A percentile compares a stretch with the other conserved stretches of the same genome.
These are phyloP conservation scores for Thunnus albacares DNA, from an alignment of 2,797 vertebrate genomes.

Conservation along the genomic window DNA sequence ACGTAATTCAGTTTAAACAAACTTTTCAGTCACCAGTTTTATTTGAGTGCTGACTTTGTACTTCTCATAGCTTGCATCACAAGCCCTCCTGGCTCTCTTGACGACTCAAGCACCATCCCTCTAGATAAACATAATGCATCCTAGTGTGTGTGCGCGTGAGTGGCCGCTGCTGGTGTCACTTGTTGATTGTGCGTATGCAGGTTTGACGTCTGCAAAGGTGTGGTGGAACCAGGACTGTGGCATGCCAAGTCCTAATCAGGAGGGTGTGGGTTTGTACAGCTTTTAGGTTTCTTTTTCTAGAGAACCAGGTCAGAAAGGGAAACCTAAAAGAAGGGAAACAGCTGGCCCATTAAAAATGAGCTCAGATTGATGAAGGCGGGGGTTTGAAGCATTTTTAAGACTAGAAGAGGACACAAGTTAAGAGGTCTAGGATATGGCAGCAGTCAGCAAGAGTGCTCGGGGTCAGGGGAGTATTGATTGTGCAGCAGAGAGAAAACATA, in stretches of 20 bases:
- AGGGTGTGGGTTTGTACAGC: conserved; percentile 73
- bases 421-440: conserved; percentile 3
- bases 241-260: conserved; percentile 55
- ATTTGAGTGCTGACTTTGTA: conserved; percentile 36
- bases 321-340: conserved; percentile 55
- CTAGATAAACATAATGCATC: conserved; percentile 83
- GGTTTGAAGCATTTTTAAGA: conserved; percentile 30
- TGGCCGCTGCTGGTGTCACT: conserved; percentile 62
- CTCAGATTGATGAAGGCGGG: conserved; percentile 42
- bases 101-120: conserved; percentile 75
- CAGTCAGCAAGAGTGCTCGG: not conserved
- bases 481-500: not conserved
- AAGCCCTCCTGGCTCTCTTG: conserved; percentile 57
- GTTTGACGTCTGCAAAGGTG: conserved; percentile 79
- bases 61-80: conserved; percentile 16
- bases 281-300: conserved; percentile 80
- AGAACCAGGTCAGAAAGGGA: conserved; percentile 65
- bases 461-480: conserved; percentile 7
- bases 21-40: not conserved
- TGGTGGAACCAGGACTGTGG: conserved; percentile 65
- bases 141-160: conserved; percentile 50
- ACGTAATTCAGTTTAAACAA: not conserved
- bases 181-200: conserved; percentile 53
- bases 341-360: conserved; percentile 57
- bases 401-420: conserved; percentile 13